Evolutionary conservation across 1,140 invertebrate species (phyloP), one percentile per base, ranked within the genome.

Genomic region (Lethrus apterus): DNA sequence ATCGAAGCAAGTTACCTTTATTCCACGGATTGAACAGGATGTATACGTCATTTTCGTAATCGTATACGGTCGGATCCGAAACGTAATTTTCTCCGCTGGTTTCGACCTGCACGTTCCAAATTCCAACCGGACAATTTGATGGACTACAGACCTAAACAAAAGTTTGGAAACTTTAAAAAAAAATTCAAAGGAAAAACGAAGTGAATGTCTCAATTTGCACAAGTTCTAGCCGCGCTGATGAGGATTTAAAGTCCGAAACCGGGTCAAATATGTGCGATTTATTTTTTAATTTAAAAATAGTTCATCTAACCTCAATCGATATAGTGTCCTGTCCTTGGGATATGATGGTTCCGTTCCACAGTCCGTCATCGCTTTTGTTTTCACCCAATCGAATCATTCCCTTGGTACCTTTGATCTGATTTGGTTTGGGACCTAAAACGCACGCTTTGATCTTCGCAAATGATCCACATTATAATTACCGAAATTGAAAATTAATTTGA

Each of bases 21-120:
- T 78, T 72, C 86, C 86, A 89, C 2, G 87, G 84, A 67, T 90
- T 90, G 64, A 89, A 89, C 2, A 89, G 68, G n/a, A 90, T 67
- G 63, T 85, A 90, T 30, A 89, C 62, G 13, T 74, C 76, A 48
- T 79, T 73, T 19, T 77, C 69, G 34, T 71, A 73, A 48, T 74
- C 67, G 47, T 68, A 73, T 11, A 66, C 23, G 9, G 26, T 52
- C 1, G 48, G 31, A 1, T 32, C 15, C 20, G 24, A 34, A 7
- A 41, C 36, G 2, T 20, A 46, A 33, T 51, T 56, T 13, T 10
- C 8, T 2, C 18, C 45, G 20, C 69, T 69, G 4, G 80, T 79
- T 30, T 77, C 70, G 2, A 85, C 66, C 11, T 69, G 69, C 14
- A 83, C 66, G 4, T 66, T 63, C 82, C 83, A 86, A 46, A 73